A percentile compares a stretch with the other conserved stretches of the same genome.
Evolutionary conservation across 35 echinoderm and acorn worm species (phyloP).

Genomic region (Patiria miniata): DNA sequence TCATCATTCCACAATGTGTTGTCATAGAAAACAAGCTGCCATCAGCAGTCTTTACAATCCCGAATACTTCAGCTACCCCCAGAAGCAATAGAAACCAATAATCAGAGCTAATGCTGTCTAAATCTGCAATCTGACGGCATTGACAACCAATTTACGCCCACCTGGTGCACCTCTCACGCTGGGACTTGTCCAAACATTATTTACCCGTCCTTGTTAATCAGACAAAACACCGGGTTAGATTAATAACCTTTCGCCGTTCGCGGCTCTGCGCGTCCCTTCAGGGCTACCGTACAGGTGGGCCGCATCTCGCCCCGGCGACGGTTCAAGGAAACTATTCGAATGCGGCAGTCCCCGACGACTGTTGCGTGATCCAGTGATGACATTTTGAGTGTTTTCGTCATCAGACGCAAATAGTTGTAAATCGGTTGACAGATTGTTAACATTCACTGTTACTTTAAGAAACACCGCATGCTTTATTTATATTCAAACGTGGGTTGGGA

Average conservation of each 20-base stretch:
- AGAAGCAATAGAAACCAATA: no score
- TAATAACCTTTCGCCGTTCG: constrained; percentile 15
- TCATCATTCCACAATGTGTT: no score
- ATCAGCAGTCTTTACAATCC: not conserved
- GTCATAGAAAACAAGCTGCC: no score
- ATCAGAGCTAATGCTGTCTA: no score
- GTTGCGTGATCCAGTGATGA: no score
- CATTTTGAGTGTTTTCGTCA: no score
- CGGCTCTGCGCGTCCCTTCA: not conserved
- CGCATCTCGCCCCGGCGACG: not conserved
- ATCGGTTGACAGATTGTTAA: no score
- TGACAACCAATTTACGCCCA: constrained; percentile 1
- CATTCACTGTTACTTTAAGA: no score
- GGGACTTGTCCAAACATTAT: constrained; percentile 7
- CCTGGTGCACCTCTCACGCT: not conserved
- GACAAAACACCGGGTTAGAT: constrained; percentile 6
- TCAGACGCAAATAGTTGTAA: no score
- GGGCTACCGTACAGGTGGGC: constrained; percentile 20
- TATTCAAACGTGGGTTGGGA: no score
- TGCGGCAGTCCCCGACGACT: not conserved
- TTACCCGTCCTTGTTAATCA: constrained; percentile 16
- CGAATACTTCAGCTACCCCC: no score
- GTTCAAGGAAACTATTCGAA: constrained; percentile 13
- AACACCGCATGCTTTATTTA: no score
- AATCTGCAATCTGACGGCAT: constrained; percentile 12